Conservation (phyloP, 2,888 invertebrate genomes). For the Lithophane semibrunnea region DNA sequence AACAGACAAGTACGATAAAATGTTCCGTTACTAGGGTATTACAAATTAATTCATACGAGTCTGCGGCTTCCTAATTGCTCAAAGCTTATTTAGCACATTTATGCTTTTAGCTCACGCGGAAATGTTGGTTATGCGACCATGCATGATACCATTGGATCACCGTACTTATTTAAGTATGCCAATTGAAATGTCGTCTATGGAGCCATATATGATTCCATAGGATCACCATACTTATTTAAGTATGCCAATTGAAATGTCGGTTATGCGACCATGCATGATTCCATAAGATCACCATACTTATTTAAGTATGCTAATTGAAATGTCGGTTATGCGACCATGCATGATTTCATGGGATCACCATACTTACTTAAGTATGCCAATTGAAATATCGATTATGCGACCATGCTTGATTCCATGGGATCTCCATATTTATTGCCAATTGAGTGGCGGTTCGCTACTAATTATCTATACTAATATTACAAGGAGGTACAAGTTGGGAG, state of each 20-base stretch:
- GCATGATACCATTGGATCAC: background rate
- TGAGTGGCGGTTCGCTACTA: too few species aligned
- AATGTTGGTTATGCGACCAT: background rate
- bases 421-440: background rate
- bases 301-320: background rate
- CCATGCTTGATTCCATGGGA: background rate
- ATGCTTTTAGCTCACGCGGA: conserved; percentile 11
- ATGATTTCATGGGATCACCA: background rate
- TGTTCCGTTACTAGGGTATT: background rate
- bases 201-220: background rate
- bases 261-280: conserved; percentile 1
- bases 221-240: background rate
- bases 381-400: background rate
- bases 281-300: background rate
- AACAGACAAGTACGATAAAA: background rate
- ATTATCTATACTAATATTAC: too few species aligned
- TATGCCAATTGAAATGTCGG: background rate
- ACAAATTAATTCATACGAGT: conserved; percentile 30
- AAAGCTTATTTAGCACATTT: conserved; percentile 1
- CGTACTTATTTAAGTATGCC: background rate
- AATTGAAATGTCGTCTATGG: background rate
- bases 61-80: conserved; percentile 11
- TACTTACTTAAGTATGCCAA: background rate
- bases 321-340: background rate
- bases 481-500: too few species aligned